Base-by-base conservation (phyloP, 2,113 vertebrate species). In the Crotalus helleri region DNA sequence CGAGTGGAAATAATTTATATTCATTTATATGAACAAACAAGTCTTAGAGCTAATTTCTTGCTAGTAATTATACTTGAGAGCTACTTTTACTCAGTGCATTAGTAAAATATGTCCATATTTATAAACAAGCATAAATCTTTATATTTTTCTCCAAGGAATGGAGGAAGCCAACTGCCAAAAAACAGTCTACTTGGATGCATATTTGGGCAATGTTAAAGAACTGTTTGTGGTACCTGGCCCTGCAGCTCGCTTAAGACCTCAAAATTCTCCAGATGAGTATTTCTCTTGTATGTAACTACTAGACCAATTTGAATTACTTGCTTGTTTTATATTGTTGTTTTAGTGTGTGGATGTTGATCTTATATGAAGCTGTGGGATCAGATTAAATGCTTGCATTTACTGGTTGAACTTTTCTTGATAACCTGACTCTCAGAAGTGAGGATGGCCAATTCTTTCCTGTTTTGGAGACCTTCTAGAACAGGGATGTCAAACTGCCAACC, bases 151-250 rank as follows among this genome's bases (percentile, higher is more conserved):
- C 61, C 10, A 96, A 99, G 99, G 99, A 17, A 99, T 99, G 99
- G 99, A 99, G 91, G 97, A 98, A 94, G 98, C 98, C 5, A 98
- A 97, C n/a, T 99, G 98, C 96, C 95, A 97, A 53, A 98, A 97
- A 96, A 98, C 97, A 59, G 95, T 92, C 0, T 98, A 96, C 90
- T 96, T 99, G 90, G 97, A 97, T n/a, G 95, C 91, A 51, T 99
- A 98, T 93, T 94, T 98, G 91, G 95, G 97, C 0, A 93, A 98
- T 49, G 97, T 96, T 13, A 94, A 98, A 46, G 96, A 97, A 95
- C 98, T 99, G 93, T 94, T 94, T 2, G 93, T 99, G 95, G 93
- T 99, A 74, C 98, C 98, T 55, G 99, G 99, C 59, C 98, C 99
- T 13, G 99, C 99, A 88, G 98, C 98, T 96, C 98, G 99, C 29